Evolutionary conservation across 2,888 invertebrate species (phyloP).

Genomic region (Dolichomitus sp.): DNA sequence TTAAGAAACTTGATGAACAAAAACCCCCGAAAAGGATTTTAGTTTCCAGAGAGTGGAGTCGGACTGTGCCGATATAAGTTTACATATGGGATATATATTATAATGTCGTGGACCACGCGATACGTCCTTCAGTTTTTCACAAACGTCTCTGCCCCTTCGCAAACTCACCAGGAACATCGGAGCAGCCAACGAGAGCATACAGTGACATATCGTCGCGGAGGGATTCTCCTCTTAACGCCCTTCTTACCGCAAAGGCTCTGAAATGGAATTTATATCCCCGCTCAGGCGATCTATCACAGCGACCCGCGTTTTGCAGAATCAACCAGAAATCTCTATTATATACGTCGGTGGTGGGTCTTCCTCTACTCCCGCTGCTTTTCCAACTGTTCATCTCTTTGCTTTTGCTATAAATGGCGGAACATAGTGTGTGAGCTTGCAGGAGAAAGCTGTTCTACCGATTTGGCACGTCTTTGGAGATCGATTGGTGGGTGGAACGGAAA

Average conservation of each 20-base stretch:
- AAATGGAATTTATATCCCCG: conserved; percentile 79
- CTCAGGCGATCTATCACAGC: conserved; percentile 75
- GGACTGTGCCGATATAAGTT: not conserved
- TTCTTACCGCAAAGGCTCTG: conserved; percentile 74
- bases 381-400: conserved; percentile 36
- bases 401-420: conserved; percentile 14
- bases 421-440: conserved; percentile 12
- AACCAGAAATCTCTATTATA: conserved; percentile 76
- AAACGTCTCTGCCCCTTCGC: conserved; percentile 20
- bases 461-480: conserved; percentile 63
- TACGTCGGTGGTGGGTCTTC: conserved; percentile 18
- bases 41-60: not conserved
- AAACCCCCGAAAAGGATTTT: not conserved
- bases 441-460: conserved; percentile 51
- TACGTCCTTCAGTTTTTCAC: conserved; percentile 46
- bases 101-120: conserved; percentile 23
- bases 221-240: conserved; percentile 77
- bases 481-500: conserved; percentile 48
- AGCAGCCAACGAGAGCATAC: conserved; percentile 64
- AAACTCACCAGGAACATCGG: conserved; percentile 46
- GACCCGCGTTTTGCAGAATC: conserved; percentile 73
- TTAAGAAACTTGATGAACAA: no score
- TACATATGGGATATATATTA: conserved; percentile 1
- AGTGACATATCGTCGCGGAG: conserved; percentile 80
- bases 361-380: conserved; percentile 12